A percentile compares a stretch with the other conserved stretches of the same genome.
phyloP scores from a whole-genome alignment of 2,113 vertebrate genomes.

The Ornithorhynchus anatinus region DNA sequence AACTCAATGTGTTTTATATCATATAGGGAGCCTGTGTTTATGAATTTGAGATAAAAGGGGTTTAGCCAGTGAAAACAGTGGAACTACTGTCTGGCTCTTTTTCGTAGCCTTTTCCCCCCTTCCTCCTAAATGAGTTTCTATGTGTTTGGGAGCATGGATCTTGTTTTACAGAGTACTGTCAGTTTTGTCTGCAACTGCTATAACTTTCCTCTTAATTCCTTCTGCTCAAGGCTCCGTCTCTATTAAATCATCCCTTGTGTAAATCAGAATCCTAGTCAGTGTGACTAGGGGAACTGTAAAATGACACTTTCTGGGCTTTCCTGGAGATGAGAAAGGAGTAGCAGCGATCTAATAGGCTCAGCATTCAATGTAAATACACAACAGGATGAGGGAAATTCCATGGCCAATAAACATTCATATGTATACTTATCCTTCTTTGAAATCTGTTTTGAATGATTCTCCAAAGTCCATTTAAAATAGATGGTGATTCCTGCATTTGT shows the following conservation, averaged over 20 bases:
- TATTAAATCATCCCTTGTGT: background rate
- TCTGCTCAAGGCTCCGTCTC: background rate
- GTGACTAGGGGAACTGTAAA: background rate
- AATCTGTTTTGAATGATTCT: background rate
- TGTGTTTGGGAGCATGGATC: background rate
- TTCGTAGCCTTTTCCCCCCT: background rate
- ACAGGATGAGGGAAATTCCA: background rate
- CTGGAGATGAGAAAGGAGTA: background rate
- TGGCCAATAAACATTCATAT: background rate
- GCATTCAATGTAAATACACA: background rate
- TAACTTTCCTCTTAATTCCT: background rate
- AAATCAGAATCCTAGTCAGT: background rate
- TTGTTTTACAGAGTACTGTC: background rate
- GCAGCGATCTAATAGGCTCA: background rate
- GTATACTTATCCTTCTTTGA: background rate
- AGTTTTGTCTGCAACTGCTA: background rate
- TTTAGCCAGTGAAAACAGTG: slow-evolving; percentile 65
- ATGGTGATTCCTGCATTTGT: background rate
- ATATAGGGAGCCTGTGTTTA: slow-evolving; percentile 67
- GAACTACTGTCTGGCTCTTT: slow-evolving; percentile 59
- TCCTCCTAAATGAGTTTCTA: slow-evolving; percentile 16
- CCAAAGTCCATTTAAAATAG: background rate
- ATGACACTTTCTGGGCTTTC: background rate
- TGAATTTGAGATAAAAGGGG: slow-evolving; percentile 69
- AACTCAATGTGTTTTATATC: slow-evolving; percentile 69